These are phyloP conservation scores for Temnothorax unifasciatus DNA, from an alignment of 2,888 invertebrate species.

Conservation along the genomic window DNA sequence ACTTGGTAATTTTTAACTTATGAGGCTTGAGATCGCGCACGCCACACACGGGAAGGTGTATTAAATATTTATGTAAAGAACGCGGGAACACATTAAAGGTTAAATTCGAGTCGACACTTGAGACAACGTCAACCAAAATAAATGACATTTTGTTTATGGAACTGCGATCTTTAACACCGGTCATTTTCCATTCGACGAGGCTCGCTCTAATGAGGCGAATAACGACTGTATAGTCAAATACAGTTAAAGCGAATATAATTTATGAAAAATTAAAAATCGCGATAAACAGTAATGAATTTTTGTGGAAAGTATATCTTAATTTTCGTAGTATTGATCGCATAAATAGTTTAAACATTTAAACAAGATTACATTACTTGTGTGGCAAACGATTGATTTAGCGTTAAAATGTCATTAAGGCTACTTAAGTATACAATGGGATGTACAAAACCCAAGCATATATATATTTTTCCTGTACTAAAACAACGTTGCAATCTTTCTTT, in stretches of 20 bases:
- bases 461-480: background rate
- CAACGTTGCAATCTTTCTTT: background rate
- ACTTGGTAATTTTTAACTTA: background rate
- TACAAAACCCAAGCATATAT: background rate
- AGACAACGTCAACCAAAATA: background rate
- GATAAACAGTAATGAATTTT: background rate
- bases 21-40: background rate
- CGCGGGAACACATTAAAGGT: background rate
- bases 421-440: background rate
- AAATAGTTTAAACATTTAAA: background rate
- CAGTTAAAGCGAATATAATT: background rate
- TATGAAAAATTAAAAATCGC: background rate
- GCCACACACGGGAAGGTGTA: background rate
- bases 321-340: background rate
- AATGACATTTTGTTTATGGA: constrained; percentile 12
- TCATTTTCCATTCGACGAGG: background rate
- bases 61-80: constrained; percentile 27
- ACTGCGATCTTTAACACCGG: constrained; percentile 8
- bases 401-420: background rate
- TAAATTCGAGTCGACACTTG: background rate
- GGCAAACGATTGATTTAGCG: background rate
- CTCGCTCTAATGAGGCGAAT: background rate
- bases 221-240: background rate
- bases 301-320: background rate
- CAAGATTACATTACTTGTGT: background rate